Base-by-base conservation (phyloP, 2,797 vertebrate genomes). In the Dendrocincla tyrannina region DNA sequence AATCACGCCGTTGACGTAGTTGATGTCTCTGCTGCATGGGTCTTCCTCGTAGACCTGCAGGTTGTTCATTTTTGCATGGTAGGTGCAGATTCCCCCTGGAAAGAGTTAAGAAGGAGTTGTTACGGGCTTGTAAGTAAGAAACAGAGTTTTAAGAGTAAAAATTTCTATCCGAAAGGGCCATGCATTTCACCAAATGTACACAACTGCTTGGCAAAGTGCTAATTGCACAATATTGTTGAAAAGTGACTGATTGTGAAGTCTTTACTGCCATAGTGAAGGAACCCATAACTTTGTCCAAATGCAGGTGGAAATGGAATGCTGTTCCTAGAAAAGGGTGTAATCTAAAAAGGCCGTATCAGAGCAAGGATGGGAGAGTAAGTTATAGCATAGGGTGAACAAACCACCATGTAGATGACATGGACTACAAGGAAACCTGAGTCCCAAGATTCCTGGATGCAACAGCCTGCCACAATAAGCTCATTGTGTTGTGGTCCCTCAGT, bases 51-150 rank as follows among this genome's bases (percentile, higher is more conserved):
- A 95, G 69, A 81, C 79, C 28, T 23, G 91, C 30, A 62, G 0
- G 24, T 94, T 95, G 42, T 60, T 23, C 74, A 90, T 93, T 89
- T 5, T 95, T 27, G 94, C 75, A 11, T 5, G 94, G 74, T 97
- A 97, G 74, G 83, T 94, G 47, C 96, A 97, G 67, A 97, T 85
- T 46, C 96, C 97, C 18, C 96, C 97, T 97, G 74, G 50, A 76
- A 92, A 62, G 32, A 87, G 58, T 90, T 60, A 76, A 75, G 44
- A 53, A 76, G 16, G 41, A 46, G n/a, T 81, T 85, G 33, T 83
- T 53, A 73, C 0, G 1, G 18, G 9, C 7, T 88, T 78, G 4
- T 41, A 59, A 69, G 28, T n/a, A 58, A 84, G 37, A 88, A 52
- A 66, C 1, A 72, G 8, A 37, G 3, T 55, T 56, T 59, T 41